phyloP scores from a whole-genome alignment of 1,140 invertebrate genomes.

The Drosophila funebris region DNA sequence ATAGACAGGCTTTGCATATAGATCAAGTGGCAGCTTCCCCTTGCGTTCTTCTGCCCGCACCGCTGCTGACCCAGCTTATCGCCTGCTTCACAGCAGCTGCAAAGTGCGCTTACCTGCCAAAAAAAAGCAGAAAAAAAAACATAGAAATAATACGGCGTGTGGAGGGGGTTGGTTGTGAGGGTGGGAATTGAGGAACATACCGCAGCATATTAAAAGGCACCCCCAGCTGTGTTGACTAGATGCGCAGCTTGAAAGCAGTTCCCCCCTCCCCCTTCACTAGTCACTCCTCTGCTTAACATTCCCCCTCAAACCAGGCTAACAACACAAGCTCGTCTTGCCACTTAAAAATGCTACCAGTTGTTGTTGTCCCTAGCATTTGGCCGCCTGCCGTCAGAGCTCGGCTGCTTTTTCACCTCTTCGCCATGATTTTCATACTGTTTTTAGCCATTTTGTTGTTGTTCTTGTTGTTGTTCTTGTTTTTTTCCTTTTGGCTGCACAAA shows the following conservation, averaged over 20 bases:
- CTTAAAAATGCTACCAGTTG: constrained; percentile 55
- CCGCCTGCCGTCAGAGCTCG: constrained; percentile 39
- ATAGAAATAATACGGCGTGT: constrained; percentile 23
- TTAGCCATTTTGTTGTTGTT: constrained; percentile 14
- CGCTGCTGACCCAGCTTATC: constrained; percentile 58
- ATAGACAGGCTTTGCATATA: constrained; percentile 53
- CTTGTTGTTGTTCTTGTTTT: constrained; percentile 12
- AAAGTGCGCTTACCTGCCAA: constrained; percentile 60
- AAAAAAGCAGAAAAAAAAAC: constrained; percentile 9
- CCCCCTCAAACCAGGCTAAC: background rate
- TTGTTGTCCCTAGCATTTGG: constrained; percentile 41
- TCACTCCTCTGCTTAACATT: background rate
- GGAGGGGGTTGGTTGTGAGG: too few relatives aligned
- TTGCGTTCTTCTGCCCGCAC: background rate
- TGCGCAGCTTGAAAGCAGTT: constrained; percentile 37
- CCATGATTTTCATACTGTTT: constrained; percentile 21
- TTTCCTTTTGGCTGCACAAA: constrained; percentile 58
- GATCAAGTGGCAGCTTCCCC: constrained; percentile 38
- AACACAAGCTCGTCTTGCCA: constrained; percentile 34
- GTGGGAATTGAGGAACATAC: constrained; percentile 46
- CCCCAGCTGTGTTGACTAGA: constrained; percentile 56
- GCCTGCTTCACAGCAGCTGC: constrained; percentile 51
- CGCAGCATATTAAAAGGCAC: constrained; percentile 73
- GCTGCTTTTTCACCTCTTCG: constrained; percentile 52
- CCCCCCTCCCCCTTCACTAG: background rate